A percentile compares a stretch with the other conserved stretches of the same genome.
Evolutionary conservation across 2,888 invertebrate genomes (phyloP).

Genomic region (Tipula helvola): DNA sequence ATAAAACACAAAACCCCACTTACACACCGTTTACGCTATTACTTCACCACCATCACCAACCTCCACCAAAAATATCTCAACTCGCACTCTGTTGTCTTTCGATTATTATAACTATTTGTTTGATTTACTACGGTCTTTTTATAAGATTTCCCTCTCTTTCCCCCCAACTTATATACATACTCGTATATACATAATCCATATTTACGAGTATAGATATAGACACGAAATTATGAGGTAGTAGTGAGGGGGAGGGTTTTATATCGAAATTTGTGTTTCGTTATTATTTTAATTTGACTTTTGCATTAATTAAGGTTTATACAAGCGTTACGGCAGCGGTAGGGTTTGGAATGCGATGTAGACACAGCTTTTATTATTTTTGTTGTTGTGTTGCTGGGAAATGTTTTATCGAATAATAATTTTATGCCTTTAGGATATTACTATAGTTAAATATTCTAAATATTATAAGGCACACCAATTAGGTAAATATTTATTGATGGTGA

Average conservation of each 20-base stretch:
- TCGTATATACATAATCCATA: neutral
- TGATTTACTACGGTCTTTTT: neutral
- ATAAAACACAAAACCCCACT: neutral
- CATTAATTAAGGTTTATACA: neutral
- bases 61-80: neutral
- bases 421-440: neutral
- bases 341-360: neutral
- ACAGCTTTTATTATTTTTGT: neutral
- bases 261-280: neutral
- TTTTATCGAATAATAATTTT: neutral
- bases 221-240: neutral
- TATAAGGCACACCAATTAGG: neutral
- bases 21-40: neutral
- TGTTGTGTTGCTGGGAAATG: neutral
- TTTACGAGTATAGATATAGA: neutral
- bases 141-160: neutral
- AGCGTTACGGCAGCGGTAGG: neutral
- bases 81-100: slow-evolving; percentile 4
- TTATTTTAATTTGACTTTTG: neutral
- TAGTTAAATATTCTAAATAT: neutral
- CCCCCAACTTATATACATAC: neutral
- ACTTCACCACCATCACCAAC: neutral
- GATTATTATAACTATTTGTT: neutral
- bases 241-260: neutral
- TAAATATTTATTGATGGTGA: slow-evolving; percentile 4